Percentiles rank a stretch among this genome's conserved stretches.
These are phyloP conservation scores for Hydraecia micacea DNA, from an alignment of 2,888 invertebrate species.

Conservation along the genomic window DNA sequence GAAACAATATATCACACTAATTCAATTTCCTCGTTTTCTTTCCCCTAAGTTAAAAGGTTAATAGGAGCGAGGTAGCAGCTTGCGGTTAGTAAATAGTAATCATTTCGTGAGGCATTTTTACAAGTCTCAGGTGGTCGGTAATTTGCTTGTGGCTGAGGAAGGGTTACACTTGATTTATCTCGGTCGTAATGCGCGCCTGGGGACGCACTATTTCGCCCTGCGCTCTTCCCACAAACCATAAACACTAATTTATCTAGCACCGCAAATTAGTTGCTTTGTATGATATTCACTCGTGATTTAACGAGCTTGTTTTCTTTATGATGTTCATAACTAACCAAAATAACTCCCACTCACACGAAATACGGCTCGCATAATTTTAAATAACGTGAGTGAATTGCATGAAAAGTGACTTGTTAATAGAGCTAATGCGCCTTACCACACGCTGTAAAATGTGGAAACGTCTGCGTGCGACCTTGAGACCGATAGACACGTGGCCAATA, in stretches of 20 bases:
- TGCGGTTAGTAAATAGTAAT: constrained; percentile 73
- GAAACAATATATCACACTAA: constrained; percentile 15
- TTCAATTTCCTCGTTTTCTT: constrained; percentile 43
- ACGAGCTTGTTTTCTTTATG: constrained; percentile 65
- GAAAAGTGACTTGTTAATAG: constrained; percentile 55
- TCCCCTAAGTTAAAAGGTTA: constrained; percentile 67
- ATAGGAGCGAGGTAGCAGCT: constrained; percentile 58
- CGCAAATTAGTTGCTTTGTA: constrained; percentile 73
- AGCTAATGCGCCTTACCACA: constrained; percentile 46
- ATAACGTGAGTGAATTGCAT: constrained; percentile 56
- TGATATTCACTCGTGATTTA: constrained; percentile 68
- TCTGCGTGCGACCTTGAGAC: constrained; percentile 71
- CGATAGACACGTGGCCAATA: constrained; percentile 80
- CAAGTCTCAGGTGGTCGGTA: constrained; percentile 89
- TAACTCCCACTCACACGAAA: constrained; percentile 56
- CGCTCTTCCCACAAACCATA: constrained; percentile 74
- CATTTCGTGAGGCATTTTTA: constrained; percentile 85
- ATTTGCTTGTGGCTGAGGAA: constrained; percentile 85
- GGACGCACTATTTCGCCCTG: constrained; percentile 83
- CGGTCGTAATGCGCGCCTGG: constrained; percentile 81
- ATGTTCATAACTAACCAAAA: constrained; percentile 62
- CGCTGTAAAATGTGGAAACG: constrained; percentile 53
- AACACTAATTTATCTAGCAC: constrained; percentile 82
- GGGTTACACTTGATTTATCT: constrained; percentile 89
- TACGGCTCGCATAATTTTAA: constrained; percentile 51